Evolutionary conservation across 2,113 vertebrate genomes (phyloP).

Genomic region (Rynchops niger): DNA sequence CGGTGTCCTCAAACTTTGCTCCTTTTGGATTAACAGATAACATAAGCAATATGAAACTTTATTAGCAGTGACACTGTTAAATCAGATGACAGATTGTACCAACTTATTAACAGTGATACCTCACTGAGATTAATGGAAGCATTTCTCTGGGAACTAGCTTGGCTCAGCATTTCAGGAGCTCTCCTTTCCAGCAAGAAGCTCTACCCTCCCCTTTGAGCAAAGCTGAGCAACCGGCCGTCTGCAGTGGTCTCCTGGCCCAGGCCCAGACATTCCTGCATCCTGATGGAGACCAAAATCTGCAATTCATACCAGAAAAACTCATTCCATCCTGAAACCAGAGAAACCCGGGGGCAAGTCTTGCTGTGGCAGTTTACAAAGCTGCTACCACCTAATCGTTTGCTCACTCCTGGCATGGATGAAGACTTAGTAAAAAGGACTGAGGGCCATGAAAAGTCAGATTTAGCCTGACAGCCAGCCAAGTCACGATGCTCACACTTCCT

Average conservation of each 20-base stretch:
- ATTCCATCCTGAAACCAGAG: neutral
- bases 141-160: neutral
- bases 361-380: neutral
- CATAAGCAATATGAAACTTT: neutral
- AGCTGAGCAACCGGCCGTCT: neutral
- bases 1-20: neutral
- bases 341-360: neutral
- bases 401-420: neutral
- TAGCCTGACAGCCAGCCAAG: neutral
- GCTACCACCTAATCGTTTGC: neutral
- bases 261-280: neutral
- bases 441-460: neutral
- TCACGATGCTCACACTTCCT: fast-evolving
- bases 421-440: neutral
- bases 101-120: neutral
- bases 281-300: neutral
- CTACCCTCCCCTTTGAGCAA: neutral
- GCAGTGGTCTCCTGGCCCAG: neutral
- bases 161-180: neutral
- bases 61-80: neutral
- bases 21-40: neutral
- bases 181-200: neutral
- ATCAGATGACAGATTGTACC: neutral
- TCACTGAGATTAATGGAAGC: neutral
- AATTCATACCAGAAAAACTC: neutral